A percentile compares a stretch with the other conserved stretches of the same genome.
Conservation (phyloP, 2,888 invertebrate species). For the Celastrina argiolus region DNA sequence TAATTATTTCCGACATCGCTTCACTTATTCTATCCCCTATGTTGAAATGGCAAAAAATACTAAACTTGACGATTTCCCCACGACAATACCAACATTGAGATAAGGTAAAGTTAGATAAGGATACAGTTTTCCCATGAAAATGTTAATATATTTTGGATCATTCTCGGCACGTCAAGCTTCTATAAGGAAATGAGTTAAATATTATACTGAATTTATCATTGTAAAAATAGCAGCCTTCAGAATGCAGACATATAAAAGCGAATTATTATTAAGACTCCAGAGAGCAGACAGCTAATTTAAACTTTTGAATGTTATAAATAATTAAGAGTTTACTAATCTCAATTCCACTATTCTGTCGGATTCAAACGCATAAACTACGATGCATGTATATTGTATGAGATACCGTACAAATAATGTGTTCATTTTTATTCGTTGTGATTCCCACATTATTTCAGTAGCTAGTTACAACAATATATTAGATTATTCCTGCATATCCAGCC, state of each 20-base stretch:
- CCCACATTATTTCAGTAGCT: not conserved
- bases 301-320: not conserved
- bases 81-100: not conserved
- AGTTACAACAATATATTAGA: not conserved
- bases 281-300: not conserved
- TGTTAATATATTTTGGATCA: not conserved
- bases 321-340: not conserved
- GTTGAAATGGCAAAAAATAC: not conserved
- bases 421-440: not conserved
- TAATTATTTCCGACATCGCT: not conserved
- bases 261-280: not conserved
- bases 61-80: not conserved
- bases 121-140: not conserved
- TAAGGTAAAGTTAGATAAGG: too few relatives aligned
- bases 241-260: not conserved
- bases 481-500: not conserved
- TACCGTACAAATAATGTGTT: too few relatives aligned
- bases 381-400: too few relatives aligned
- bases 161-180: not conserved
- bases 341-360: too few relatives aligned
- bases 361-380: too few relatives aligned
- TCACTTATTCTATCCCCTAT: not conserved
- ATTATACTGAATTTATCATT: not conserved
- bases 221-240: not conserved
- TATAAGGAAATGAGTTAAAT: not conserved